Conservation (phyloP, 2,888 invertebrate genomes). For the Scaeva pyrastri region DNA sequence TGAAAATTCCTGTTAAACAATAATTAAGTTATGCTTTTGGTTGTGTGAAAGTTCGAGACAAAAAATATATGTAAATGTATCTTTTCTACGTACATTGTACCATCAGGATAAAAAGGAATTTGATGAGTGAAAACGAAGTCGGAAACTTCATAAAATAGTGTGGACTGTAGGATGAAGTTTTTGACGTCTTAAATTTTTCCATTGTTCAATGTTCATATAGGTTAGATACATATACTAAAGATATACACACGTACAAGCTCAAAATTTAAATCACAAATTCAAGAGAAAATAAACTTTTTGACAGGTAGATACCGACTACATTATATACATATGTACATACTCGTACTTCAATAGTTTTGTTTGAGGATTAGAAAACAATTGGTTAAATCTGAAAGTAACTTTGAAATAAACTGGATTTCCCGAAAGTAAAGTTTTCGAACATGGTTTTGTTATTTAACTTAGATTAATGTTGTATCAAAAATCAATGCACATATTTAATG, state of each 20-base stretch:
- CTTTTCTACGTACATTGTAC: background rate
- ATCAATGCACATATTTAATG: no score
- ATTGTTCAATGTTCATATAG: background rate
- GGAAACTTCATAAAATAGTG: constrained; percentile 7
- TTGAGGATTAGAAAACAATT: background rate
- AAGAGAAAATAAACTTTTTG: background rate
- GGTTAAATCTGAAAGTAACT: constrained; percentile 1
- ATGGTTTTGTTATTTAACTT: no score
- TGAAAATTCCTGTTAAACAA: constrained; percentile 30
- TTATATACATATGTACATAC: background rate
- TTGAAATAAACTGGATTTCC: background rate
- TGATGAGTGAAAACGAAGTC: background rate
- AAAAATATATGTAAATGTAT: no score
- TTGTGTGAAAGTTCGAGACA: constrained; percentile 40
- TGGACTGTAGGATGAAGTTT: background rate
- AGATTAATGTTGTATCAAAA: no score
- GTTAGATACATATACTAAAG: no score
- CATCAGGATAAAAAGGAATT: constrained; percentile 4
- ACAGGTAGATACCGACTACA: background rate
- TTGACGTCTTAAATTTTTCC: background rate
- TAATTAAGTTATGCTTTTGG: constrained; percentile 39
- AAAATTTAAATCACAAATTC: background rate
- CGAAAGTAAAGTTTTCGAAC: background rate
- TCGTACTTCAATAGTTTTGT: background rate
- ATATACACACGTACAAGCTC: no score